Evolutionary conservation across 2,888 invertebrate species (phyloP), one percentile per base, ranked within the genome.

Genomic region (Parapristionchus giblindavisi): DNA sequence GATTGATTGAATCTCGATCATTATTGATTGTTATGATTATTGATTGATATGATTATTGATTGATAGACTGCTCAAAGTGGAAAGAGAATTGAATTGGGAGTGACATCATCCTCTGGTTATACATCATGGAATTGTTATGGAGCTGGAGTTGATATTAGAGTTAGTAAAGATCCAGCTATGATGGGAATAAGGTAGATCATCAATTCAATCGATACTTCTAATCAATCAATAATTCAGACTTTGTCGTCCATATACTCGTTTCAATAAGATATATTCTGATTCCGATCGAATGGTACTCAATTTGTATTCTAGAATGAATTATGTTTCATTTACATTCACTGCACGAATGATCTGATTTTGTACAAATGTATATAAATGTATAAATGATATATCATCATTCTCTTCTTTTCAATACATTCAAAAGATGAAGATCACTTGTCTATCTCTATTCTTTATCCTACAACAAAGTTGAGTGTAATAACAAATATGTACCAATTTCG

Each of bases 91-190:
- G 58, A 72, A 60, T 27, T 72, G 24, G 43, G n/a, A 17, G 60
- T 58, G 32, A 72, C 48, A 3, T 56, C 72, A 11, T 29, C 32
- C 32, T 32, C 29, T 5, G 72, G 72, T n/a, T 34, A 48, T 27
- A n/a, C 58, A 3, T 72, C 72, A 24, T 72, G 60, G 72, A 72
- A 58, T 43, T 72, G 58, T 36, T 72, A 58, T 43, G 60, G 72
- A 72, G 72, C 72, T 11, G 72, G 72, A 36, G 60, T 58, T 14
- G 72, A 72, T 34, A 43, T 72, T 17, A 24, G 72, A 58, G 27
- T 60, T 2, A n/a, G 32, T 27, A 24, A 5, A 1, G 72, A 72
- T 32, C 72, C 72, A 11, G 58, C 58, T 0, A 72, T 72, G 72
- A 43, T 24, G 21, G 72, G 72, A 60, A 51, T 72, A 43, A 27